Base-by-base conservation (phyloP, 2,113 vertebrate genomes). In the Alethe castanea region DNA sequence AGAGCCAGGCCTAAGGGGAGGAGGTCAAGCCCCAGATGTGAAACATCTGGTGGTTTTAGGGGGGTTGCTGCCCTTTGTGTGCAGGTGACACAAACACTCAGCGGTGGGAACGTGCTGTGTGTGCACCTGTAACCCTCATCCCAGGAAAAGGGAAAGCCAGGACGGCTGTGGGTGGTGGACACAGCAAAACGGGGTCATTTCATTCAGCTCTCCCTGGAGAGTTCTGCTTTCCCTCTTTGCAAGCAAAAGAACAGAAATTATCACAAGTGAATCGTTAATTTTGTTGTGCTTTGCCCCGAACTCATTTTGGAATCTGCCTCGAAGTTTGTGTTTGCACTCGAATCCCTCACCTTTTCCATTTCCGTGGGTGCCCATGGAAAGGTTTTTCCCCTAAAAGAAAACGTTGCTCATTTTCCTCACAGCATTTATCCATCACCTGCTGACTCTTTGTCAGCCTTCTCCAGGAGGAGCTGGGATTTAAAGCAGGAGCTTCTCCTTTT, bases 21-120 rank as follows among this genome's bases (percentile, higher is more conserved):
- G 5, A 1, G 3, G 3, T 2, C 36, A 31, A 16, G 25, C 23
- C 42, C 44, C 31, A 14, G 26, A 9, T 53, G 53, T 57, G 56
- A 56, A 44, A 65, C 11, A 26, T 11, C 9, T 1, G 0, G 9
- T 0, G 2, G 0, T 8, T 44, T 50, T 13, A 40, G 19, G 24
- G 12, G 31, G 44, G 72, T 56, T 40, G 8, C 16, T 79, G 8
- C 53, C 26, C 18, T 25, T 40, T 47, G 42, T 53, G 33, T 29
- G n/a, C 57, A 48, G 50, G 7, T 19, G 50, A 35, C 33, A 14
- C 52, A 29, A 53, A 53, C 28, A 18, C 50, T 3, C 9, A 18
- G 15, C 2, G 22, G 47, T 47, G 47, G 22, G 47, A 47, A 47
- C 22, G 25, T 50, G 23, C 48, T 50, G 48, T 25, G 48, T 50